Percentiles rank a stretch among this genome's conserved stretches.
Evolutionary conservation across 2,113 vertebrate species (phyloP).

Genomic region (Spheniscus mendiculus): DNA sequence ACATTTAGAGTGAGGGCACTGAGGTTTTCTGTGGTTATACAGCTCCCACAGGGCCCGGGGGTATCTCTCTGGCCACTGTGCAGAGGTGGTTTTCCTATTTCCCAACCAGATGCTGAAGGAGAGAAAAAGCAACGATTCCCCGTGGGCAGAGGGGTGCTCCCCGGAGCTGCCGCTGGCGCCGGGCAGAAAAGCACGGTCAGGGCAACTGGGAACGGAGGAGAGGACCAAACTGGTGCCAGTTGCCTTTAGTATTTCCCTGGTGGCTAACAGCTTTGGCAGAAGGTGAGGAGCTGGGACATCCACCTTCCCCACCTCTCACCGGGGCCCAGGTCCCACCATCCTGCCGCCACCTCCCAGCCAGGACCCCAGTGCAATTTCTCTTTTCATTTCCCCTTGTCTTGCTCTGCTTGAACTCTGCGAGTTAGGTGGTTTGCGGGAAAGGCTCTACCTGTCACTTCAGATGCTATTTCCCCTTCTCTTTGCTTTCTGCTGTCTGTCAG

Average conservation of each 20-base stretch:
- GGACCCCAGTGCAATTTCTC: not conserved
- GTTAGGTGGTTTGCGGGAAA: not conserved
- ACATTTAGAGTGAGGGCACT: not conserved
- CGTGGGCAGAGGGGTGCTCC: fast-evolving
- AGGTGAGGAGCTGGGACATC: not conserved
- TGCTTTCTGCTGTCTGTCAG: not conserved
- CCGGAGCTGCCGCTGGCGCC: fast-evolving
- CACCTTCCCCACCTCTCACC: not conserved
- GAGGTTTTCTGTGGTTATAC: not conserved
- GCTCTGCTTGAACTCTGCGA: not conserved
- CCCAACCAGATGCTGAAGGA: not conserved
- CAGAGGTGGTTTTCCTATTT: not conserved
- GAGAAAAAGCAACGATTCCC: fast-evolving
- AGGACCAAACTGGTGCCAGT: not conserved
- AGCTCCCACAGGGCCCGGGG: not conserved
- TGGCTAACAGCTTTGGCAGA: not conserved
- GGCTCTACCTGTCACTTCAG: not conserved
- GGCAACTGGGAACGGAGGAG: not conserved
- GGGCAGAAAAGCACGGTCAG: not conserved
- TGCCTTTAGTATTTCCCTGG: not conserved
- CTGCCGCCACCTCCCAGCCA: not conserved
- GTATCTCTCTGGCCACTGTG: not conserved
- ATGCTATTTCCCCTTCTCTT: not conserved
- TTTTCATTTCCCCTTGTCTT: not conserved
- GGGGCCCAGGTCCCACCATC: not conserved